phyloP scores from a whole-genome alignment of 2,888 invertebrate species.

The Galeopsomyia nigrocyanea region DNA sequence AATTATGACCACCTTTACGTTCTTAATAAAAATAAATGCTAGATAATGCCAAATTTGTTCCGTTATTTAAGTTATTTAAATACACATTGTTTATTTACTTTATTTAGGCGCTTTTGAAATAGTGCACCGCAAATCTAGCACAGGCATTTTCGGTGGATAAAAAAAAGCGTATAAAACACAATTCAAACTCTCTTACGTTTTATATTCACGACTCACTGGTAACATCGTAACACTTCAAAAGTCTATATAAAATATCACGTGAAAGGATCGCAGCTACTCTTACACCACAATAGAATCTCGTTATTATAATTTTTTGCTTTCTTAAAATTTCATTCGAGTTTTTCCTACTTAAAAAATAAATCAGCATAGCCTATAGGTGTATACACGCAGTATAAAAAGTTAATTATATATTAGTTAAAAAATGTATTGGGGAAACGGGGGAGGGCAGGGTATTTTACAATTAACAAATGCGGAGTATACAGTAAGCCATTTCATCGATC shows the following conservation, averaged over 20 bases:
- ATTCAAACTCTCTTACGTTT: slow-evolving; percentile 26
- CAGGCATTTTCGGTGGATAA: slow-evolving; percentile 50
- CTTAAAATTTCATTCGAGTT: slow-evolving; percentile 42
- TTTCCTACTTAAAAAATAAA: slow-evolving; percentile 45
- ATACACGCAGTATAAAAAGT: slow-evolving; percentile 47
- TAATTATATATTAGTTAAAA: slow-evolving; percentile 42
- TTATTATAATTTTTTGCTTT: slow-evolving; percentile 12
- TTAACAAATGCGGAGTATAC: slow-evolving; percentile 37
- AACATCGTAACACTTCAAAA: slow-evolving; percentile 48
- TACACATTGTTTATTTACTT: slow-evolving; percentile 49
- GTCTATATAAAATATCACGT: slow-evolving; percentile 50
- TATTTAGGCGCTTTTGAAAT: slow-evolving; percentile 56
- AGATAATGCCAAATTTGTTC: slow-evolving; percentile 66
- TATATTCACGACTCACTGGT: slow-evolving; percentile 47
- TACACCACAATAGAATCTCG: slow-evolving; percentile 45
- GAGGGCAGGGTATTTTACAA: slow-evolving; percentile 30
- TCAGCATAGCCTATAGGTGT: slow-evolving; percentile 34
- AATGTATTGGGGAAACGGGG: slow-evolving; percentile 14
- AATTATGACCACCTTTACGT: slow-evolving; percentile 65
- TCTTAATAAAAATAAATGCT: slow-evolving; percentile 68
- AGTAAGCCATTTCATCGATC: background rate
- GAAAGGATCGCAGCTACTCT: slow-evolving; percentile 45
- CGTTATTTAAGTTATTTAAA: slow-evolving; percentile 55
- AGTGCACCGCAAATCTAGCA: slow-evolving; percentile 54
- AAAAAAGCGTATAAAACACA: slow-evolving; percentile 45